Base-by-base conservation (phyloP, 2,113 vertebrate genomes). In the Myxocyprinus asiaticus region DNA sequence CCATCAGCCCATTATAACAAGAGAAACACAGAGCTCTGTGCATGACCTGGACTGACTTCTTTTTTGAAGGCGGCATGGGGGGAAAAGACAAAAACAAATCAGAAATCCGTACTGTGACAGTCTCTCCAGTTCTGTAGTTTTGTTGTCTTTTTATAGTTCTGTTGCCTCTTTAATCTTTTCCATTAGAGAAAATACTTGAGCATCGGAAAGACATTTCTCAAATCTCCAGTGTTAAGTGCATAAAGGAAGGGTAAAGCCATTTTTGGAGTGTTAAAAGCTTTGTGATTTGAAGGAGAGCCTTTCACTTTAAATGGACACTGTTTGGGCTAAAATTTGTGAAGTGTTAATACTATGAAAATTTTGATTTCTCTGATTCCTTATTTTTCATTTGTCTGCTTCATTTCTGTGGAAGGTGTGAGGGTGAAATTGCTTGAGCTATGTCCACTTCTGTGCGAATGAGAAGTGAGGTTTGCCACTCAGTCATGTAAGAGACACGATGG, bases 401-500 rank as follows among this genome's bases (percentile, higher is more conserved):
- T 84, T 87, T 65, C 47, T 85, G 83, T 80, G 75, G 77, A 66
- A 81, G 76, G 78, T 86, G 80, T 82, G 48, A 65, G 76, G 62
- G n/a, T n/a, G n/a, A n/a, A 88, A 87, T 71, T 82, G 79, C 80
- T 80, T 62, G 65, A 78, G 80, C 84, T 80, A 33, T 76, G 77
- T 82, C 69, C 22, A 84, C 81, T 74, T 80, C 51, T n/a, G n/a
- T n/a, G 72, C 50, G 72, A 84, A 83, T 62, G 58, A 81, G 72
- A 73, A 67, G 48, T 80, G 47, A 43, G 72, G 85, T 76, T n/a
- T 76, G 17, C 42, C 48, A 15, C 50, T 45, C 47, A 44, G 43
- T 45, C 58, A 12, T 71, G 61, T 9, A 44, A 70, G 68, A 55
- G 53, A 44, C 47, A 17, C 53, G 45, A 55, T 71, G 9, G 59